These are phyloP conservation scores for Phengaris arion DNA, from an alignment of 2,888 invertebrate genomes.

Conservation along the genomic window DNA sequence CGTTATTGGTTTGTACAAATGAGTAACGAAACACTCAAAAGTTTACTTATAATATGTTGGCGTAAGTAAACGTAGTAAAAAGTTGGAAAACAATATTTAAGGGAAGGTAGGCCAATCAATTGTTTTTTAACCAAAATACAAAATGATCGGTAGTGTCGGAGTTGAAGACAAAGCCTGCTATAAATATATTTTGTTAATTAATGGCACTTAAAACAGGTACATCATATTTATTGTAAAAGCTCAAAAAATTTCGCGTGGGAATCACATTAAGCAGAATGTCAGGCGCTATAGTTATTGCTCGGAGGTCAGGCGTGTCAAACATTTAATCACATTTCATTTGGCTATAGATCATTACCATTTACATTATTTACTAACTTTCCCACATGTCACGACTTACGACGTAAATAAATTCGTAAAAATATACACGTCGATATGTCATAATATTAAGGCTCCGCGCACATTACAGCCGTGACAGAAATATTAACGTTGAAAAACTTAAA, in stretches of 20 bases:
- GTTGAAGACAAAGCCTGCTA: no score
- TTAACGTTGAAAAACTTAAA: conserved; percentile 8
- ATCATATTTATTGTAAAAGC: no score
- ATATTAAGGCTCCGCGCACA: conserved; percentile 3
- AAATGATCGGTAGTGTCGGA: no score
- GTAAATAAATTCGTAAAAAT: neutral
- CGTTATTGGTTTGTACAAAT: no score
- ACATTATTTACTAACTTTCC: conserved; percentile 11
- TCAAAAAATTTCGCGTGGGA: neutral
- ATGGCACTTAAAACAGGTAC: no score
- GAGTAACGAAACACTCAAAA: no score
- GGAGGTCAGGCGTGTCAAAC: neutral
- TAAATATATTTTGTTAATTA: no score
- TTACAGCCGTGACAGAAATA: neutral
- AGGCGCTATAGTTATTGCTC: neutral
- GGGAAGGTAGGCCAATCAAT: no score
- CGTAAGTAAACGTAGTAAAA: no score
- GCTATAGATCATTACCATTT: conserved; percentile 2
- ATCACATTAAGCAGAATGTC: neutral
- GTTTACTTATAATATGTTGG: no score
- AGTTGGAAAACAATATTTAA: no score
- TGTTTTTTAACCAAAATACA: no score
- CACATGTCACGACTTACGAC: conserved; percentile 11
- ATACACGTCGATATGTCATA: conserved; percentile 14
- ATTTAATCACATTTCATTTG: neutral